A percentile compares a stretch with the other conserved stretches of the same genome.
Evolutionary conservation across 2,888 invertebrate species (phyloP).

Genomic region (Crossocerus cetratus): DNA sequence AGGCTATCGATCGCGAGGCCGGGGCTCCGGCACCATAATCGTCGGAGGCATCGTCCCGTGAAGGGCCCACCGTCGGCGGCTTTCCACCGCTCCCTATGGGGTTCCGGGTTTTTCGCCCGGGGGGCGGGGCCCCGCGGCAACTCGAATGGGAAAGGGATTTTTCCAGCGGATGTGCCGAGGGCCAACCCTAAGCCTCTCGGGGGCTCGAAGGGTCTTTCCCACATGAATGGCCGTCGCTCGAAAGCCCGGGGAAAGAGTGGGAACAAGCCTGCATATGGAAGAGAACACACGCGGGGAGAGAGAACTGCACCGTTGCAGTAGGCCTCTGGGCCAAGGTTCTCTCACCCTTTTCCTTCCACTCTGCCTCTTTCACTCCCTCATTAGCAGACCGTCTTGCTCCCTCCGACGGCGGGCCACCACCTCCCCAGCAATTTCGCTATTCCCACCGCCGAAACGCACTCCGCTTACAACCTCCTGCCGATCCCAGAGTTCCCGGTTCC

Average conservation of each 20-base stretch:
- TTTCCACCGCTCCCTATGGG: no score
- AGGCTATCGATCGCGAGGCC: no score
- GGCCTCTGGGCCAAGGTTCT: conserved; percentile 62
- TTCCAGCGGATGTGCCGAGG: conserved; percentile 30
- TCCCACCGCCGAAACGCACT: neutral
- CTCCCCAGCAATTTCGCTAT: neutral
- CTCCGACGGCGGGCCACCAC: conserved; percentile 8
- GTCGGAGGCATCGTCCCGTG: no score
- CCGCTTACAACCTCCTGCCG: no score
- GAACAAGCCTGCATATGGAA: no score
- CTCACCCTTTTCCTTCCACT: conserved; percentile 22
- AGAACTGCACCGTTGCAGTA: conserved; percentile 63
- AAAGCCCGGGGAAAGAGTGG: no score
- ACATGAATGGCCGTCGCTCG: conserved; percentile 46
- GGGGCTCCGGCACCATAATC: no score
- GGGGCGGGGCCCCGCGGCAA: conserved; percentile 51
- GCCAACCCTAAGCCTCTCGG: conserved; percentile 34
- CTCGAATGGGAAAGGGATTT: conserved; percentile 46
- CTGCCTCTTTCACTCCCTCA: conserved; percentile 28
- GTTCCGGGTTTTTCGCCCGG: neutral
- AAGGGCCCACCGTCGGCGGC: no score
- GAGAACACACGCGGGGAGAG: conserved; percentile 21
- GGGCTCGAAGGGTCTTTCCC: conserved; percentile 45
- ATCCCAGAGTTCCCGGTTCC: no score
- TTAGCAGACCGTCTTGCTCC: conserved; percentile 13